phyloP scores from a whole-genome alignment of 1,140 invertebrate species.

The Drosophila arawakana region DNA sequence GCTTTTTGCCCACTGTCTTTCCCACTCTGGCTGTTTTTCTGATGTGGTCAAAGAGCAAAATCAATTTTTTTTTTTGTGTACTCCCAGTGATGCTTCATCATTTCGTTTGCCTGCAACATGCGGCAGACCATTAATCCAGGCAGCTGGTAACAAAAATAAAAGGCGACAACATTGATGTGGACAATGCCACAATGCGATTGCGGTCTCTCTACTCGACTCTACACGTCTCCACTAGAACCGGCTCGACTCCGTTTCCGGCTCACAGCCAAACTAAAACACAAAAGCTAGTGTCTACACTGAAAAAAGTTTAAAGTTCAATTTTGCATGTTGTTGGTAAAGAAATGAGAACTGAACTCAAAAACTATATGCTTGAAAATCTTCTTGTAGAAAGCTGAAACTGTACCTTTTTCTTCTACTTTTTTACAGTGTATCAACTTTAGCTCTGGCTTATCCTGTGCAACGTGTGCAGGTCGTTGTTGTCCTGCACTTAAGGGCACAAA shows the following conservation, averaged over 20 bases:
- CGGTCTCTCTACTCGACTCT: conserved; percentile 49
- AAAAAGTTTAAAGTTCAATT: too few relatives aligned
- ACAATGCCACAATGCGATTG: conserved; percentile 81
- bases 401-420: too few relatives aligned
- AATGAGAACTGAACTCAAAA: too few relatives aligned
- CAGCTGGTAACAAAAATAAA: conserved; percentile 68
- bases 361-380: too few relatives aligned
- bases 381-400: too few relatives aligned
- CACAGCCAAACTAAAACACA: conserved; percentile 73
- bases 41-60: conserved; percentile 63
- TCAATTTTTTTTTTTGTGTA: conserved; percentile 51
- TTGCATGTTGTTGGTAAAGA: too few relatives aligned
- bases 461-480: conserved; percentile 18
- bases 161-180: conserved; percentile 76
- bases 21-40: background rate
- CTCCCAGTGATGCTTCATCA: background rate
- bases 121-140: conserved; percentile 66
- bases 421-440: conserved; percentile 14
- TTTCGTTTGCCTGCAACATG: conserved; percentile 27
- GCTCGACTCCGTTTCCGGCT: conserved; percentile 66
- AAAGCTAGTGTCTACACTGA: conserved; percentile 43
- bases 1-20: background rate
- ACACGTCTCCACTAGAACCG: background rate
- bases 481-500: conserved; percentile 60
- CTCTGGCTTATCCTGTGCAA: conserved; percentile 15